These are phyloP conservation scores for Protonemura montana DNA, from an alignment of 2,888 invertebrate genomes.

Conservation along the genomic window DNA sequence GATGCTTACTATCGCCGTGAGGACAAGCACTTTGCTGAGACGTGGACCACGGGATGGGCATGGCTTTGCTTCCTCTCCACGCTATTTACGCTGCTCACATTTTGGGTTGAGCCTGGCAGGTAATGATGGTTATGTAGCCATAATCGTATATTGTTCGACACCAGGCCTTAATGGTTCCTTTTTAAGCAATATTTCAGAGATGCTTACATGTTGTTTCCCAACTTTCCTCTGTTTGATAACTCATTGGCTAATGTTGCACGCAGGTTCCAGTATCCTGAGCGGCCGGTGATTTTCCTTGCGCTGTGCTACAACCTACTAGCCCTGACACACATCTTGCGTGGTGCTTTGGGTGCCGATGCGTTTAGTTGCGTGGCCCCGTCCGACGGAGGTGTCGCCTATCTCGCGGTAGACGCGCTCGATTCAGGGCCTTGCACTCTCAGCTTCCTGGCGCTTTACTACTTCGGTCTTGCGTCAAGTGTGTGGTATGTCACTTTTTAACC, in stretches of 20 bases:
- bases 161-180: no score
- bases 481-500: not conserved
- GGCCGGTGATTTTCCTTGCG: conserved; percentile 89
- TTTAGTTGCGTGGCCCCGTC: conserved; percentile 58
- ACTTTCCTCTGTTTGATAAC: no score
- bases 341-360: conserved; percentile 64
- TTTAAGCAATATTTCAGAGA: no score
- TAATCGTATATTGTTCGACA: conserved; percentile 61
- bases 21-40: conserved; percentile 74
- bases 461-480: conserved; percentile 79
- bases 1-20: conserved; percentile 72
- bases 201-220: no score
- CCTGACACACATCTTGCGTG: conserved; percentile 75
- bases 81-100: conserved; percentile 83
- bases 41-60: conserved; percentile 80
- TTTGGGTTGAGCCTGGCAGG: conserved; percentile 85
- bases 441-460: conserved; percentile 79
- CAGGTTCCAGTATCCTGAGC: conserved; percentile 90
- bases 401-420: conserved; percentile 63
- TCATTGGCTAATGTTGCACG: conserved; percentile 56
- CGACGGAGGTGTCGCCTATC: conserved; percentile 59
- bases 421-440: conserved; percentile 71
- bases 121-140: no score
- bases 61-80: conserved; percentile 82
- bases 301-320: conserved; percentile 85